These are phyloP conservation scores for Melanogrammus aeglefinus DNA, from an alignment of 2,797 vertebrate species.

Conservation along the genomic window DNA sequence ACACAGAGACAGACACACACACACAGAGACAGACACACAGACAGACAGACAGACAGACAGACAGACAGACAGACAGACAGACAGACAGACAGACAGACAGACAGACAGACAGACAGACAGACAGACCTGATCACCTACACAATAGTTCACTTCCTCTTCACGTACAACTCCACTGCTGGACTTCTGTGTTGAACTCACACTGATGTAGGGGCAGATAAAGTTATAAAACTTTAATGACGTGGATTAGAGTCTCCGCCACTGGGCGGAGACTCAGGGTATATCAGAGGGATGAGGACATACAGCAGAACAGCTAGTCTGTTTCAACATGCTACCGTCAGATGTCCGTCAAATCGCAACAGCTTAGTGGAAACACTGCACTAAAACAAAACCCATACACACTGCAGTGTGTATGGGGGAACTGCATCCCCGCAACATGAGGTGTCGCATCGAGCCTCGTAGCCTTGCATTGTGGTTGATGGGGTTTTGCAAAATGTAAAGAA, in stretches of 20 bases:
- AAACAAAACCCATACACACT: no score
- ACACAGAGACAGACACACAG: not conserved
- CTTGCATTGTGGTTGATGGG: not conserved
- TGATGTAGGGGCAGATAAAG: not conserved
- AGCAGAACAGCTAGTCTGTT: not conserved
- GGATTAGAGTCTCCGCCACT: no score
- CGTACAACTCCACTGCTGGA: not conserved
- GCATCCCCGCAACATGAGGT: no score
- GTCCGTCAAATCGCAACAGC: not conserved
- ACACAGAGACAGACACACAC: not conserved
- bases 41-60: constrained; percentile 1
- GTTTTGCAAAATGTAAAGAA: not conserved
- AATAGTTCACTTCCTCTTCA: not conserved
- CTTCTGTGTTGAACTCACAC: not conserved
- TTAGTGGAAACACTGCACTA: not conserved
- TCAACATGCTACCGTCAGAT: not conserved
- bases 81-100: not conserved
- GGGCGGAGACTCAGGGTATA: not conserved
- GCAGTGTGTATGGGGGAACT: no score
- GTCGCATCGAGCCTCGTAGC: not conserved
- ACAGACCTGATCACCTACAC: not conserved
- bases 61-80: constrained; percentile 1
- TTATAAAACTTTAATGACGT: not conserved
- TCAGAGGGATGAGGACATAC: not conserved
- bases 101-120: not conserved